A percentile compares a stretch with the other conserved stretches of the same genome.
phyloP scores from a whole-genome alignment of 2,113 vertebrate genomes.

The Terrapene triunguis region DNA sequence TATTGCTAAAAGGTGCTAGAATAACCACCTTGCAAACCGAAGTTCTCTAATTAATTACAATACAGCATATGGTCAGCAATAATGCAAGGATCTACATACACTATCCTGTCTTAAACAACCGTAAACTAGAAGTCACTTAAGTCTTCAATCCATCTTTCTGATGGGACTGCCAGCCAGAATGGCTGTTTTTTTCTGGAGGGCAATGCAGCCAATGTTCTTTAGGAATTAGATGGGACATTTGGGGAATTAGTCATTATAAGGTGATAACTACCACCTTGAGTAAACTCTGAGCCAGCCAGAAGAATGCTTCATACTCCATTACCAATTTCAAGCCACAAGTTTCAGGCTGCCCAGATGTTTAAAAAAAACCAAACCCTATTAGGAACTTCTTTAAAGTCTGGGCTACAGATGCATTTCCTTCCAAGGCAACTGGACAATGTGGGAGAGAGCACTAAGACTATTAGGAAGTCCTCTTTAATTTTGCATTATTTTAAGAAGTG shows the following conservation, averaged over 20 bases:
- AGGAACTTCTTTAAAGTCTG: background rate
- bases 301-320: too few relatives aligned
- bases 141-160: background rate
- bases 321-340: too few relatives aligned
- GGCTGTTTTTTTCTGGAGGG: background rate
- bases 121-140: too few relatives aligned
- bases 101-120: background rate
- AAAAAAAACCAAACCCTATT: background rate
- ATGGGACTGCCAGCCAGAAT: background rate
- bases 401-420: background rate
- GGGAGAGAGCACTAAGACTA: background rate
- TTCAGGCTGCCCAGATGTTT: background rate
- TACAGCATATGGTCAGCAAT: accelerated
- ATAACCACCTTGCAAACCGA: background rate
- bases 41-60: background rate
- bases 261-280: background rate
- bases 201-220: background rate
- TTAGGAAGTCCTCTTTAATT: background rate
- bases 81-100: accelerated
- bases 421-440: background rate
- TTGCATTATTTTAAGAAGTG: background rate
- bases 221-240: accelerated
- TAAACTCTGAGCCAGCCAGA: background rate
- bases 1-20: background rate
- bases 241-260: background rate